Percentiles rank a stretch among this genome's conserved stretches.
phyloP scores from a whole-genome alignment of 1,140 invertebrate genomes.

The Oncopodura yosiiana region DNA sequence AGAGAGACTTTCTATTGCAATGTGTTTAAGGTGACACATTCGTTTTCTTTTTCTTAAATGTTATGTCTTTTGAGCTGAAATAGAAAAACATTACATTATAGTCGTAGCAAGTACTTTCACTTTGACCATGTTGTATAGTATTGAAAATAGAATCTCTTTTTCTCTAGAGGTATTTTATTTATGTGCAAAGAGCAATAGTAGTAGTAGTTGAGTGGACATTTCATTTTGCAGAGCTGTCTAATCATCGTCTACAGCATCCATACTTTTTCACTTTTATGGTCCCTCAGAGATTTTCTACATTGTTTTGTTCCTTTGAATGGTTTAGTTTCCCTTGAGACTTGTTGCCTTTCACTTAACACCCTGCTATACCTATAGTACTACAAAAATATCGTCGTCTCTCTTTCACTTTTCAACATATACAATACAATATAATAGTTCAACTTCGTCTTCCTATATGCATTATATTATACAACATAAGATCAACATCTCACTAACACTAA shows the following conservation, averaged over 20 bases:
- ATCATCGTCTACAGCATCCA: constrained; percentile 29
- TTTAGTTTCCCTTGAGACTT: constrained; percentile 25
- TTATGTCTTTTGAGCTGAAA: too few species aligned
- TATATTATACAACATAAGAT: background rate
- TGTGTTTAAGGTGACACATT: too few species aligned
- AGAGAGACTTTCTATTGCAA: too few species aligned
- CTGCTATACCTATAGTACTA: too few species aligned
- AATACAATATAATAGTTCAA: too few species aligned
- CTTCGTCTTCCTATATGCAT: too few species aligned
- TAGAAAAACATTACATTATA: too few species aligned
- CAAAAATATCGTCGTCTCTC: too few species aligned
- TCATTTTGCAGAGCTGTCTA: constrained; percentile 30
- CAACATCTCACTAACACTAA: constrained; percentile 1
- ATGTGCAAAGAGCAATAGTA: constrained; percentile 7
- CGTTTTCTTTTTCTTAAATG: too few species aligned
- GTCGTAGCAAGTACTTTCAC: too few species aligned
- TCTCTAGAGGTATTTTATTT: constrained; percentile 25
- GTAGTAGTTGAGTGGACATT: constrained; percentile 23
- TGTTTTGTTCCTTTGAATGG: constrained; percentile 25
- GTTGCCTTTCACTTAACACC: constrained; percentile 35
- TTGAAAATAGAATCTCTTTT: too few species aligned
- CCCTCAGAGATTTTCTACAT: constrained; percentile 29
- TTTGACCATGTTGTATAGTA: too few species aligned
- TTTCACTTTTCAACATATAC: background rate
- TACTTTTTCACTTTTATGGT: constrained; percentile 35